Conservation (phyloP, 2,113 vertebrate species). For the Ammodytes marinus region DNA sequence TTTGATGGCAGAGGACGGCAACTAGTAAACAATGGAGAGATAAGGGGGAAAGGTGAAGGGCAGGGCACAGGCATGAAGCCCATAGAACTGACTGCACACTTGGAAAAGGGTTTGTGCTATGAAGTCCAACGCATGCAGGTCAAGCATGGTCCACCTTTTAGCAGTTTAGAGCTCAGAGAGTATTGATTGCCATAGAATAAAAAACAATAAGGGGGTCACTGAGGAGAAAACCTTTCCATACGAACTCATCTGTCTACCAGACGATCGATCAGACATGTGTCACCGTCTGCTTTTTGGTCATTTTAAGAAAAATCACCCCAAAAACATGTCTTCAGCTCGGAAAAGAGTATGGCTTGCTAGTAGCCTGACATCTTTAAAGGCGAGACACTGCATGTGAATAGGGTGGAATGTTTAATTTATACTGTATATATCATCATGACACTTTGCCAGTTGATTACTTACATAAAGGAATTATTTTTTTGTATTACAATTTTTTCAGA, state of each 20-base stretch:
- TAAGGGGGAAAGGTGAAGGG: constrained; percentile 53
- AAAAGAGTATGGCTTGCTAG: constrained; percentile 10
- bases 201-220: background rate
- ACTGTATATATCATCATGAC: too few relatives aligned
- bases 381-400: too few relatives aligned
- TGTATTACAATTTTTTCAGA: too few relatives aligned
- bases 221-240: background rate
- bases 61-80: constrained; percentile 30
- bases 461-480: too few relatives aligned
- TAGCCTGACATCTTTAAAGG: constrained; percentile 29
- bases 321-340: constrained; percentile 10
- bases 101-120: constrained; percentile 3
- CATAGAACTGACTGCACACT: constrained; percentile 6
- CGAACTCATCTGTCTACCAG: constrained; percentile 2
- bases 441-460: too few relatives aligned
- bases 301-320: constrained; percentile 20
- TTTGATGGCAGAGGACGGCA: constrained; percentile 71
- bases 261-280: constrained; percentile 18
- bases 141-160: constrained; percentile 7
- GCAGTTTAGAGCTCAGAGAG: constrained; percentile 20
- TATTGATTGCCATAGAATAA: constrained; percentile 19
- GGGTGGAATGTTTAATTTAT: too few relatives aligned
- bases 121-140: background rate
- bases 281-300: constrained; percentile 19
- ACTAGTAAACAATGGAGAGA: constrained; percentile 74